Evolutionary conservation across 2,888 invertebrate species (phyloP), one percentile per base, ranked within the genome.

Genomic region (Liopterus haemorrhoidalis): DNA sequence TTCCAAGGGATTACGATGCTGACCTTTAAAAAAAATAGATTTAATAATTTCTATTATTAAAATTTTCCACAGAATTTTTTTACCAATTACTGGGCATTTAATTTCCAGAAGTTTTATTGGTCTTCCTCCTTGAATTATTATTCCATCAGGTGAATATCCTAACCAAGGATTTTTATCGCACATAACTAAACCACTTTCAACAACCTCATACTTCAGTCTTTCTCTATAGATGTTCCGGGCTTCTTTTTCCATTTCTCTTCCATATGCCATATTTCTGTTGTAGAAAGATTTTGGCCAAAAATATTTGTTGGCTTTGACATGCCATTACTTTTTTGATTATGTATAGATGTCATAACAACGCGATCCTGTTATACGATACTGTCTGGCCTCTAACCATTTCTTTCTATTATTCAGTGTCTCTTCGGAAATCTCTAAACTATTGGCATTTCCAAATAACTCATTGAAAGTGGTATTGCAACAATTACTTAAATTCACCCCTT

Each of bases 31-130:
- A 11, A 12, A 31, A 12, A 11, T 16, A 5, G 8, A 3, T 5
- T 31, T 5, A 16, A 16, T 5, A 22, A 11, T 18, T 33, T 33
- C 18, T 18, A 18, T 18, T 3, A 15, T 18, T n/a, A 11, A 33
- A 20, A 20, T 18, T 33, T 33, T 22, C 22, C 6, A 5, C 8
- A 33, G 9, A 11, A 38, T 45, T 14, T 38, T 32, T 50, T 52
- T 54, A 20, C 58, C 55, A 43, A 32, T 31, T 18, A 44, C 46
- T 19, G 54, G 54, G 31, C 56, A 59, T 46, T 58, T 57, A n/a
- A 57, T 57, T 52, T 56, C 55, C n/a, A 59, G 28, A 27, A 57
- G 36, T 28, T 19, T 49, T 12, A 31, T 5, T 9, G 55, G 54
- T 19, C 52, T 51, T 0, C 33, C 44, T 37, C 55, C 33, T 47